These are phyloP conservation scores for Leptinotarsa peninsularis DNA, from an alignment of 2,888 invertebrate genomes.

Conservation along the genomic window DNA sequence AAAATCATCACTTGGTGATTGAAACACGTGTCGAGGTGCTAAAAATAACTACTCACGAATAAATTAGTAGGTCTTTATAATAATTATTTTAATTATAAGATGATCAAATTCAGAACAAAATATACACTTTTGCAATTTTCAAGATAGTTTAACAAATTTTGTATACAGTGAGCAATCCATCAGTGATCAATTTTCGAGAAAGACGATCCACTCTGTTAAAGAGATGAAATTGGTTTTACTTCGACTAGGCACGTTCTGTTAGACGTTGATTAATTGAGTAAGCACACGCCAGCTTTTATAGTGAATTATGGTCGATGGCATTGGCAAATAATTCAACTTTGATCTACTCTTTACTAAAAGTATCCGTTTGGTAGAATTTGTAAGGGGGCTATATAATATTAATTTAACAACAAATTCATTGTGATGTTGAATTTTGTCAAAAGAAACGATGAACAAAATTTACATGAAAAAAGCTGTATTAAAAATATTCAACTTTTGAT, in stretches of 20 bases:
- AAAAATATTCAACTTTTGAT: no score
- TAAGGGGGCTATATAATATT: no score
- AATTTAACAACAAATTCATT: no score
- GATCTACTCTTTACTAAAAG: background rate
- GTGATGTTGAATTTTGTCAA: no score
- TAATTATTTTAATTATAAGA: no score
- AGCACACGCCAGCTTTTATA: conserved; percentile 23
- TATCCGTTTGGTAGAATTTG: no score
- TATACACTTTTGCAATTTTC: background rate
- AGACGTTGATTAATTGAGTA: conserved; percentile 27
- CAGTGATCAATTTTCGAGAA: conserved; percentile 21
- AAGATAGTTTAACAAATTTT: background rate
- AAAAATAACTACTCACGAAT: background rate
- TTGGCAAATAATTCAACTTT: background rate
- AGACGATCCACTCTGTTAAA: conserved; percentile 22
- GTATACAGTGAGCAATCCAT: conserved; percentile 5
- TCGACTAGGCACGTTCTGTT: conserved; percentile 24
- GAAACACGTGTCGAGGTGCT: no score
- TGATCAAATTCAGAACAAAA: no score
- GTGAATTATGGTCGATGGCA: conserved; percentile 28
- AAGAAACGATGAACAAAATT: no score
- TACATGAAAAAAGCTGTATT: no score
- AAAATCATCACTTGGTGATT: no score
- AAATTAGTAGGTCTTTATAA: no score
- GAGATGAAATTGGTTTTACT: conserved; percentile 21